Evolutionary conservation across 2,797 vertebrate genomes (phyloP).

Genomic region (Agapornis canus): DNA sequence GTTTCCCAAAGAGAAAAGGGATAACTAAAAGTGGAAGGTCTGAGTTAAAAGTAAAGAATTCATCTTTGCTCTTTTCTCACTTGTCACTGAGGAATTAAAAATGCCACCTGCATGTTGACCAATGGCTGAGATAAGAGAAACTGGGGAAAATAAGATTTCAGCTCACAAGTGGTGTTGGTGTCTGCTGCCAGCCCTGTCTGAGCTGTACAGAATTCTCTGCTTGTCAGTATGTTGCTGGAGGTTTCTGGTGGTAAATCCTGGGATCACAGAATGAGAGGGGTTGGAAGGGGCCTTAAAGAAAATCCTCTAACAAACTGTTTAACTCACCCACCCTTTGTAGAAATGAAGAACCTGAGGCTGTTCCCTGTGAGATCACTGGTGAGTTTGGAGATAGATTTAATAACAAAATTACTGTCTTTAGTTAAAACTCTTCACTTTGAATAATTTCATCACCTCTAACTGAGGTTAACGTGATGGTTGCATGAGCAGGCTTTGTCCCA

Average conservation of each 20-base stretch:
- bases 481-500: background rate
- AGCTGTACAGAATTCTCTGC: background rate
- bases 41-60: background rate
- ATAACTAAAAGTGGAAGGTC: background rate
- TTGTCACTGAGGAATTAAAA: background rate
- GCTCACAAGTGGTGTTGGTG: background rate
- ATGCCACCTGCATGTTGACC: background rate
- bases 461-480: background rate
- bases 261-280: background rate
- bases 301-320: background rate
- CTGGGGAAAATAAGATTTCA: background rate
- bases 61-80: background rate
- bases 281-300: background rate
- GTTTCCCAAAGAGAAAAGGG: background rate
- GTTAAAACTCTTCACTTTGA: background rate
- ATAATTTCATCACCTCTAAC: background rate
- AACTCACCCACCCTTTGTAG: constrained; percentile 43
- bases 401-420: background rate
- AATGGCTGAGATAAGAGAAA: background rate
- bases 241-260: background rate
- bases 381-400: constrained; percentile 36
- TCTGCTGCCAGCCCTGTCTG: background rate
- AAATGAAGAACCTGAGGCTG: constrained; percentile 52
- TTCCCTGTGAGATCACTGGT: constrained; percentile 73
- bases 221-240: background rate